These are phyloP conservation scores for Thereva nobilitata DNA, from an alignment of 2,888 invertebrate genomes.

Conservation along the genomic window DNA sequence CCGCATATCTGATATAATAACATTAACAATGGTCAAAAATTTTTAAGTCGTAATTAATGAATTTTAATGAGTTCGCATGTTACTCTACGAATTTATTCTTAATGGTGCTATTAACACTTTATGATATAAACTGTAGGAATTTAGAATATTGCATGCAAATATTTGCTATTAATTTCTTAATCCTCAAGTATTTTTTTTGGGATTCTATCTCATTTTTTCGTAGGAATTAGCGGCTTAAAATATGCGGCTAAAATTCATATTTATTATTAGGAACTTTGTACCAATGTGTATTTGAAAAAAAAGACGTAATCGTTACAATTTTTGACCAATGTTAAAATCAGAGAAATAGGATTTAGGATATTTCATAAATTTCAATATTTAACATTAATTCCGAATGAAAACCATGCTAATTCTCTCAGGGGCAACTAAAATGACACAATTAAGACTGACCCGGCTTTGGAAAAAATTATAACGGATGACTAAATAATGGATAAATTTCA, in stretches of 20 bases:
- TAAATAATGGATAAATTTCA: neutral
- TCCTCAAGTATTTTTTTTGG: no score
- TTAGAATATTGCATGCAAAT: no score
- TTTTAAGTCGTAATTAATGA: neutral
- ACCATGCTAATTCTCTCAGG: slow-evolving; percentile 30
- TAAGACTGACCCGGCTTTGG: slow-evolving; percentile 45
- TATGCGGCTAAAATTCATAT: no score
- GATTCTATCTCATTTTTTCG: no score
- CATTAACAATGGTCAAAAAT: slow-evolving; percentile 5
- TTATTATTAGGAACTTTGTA: no score
- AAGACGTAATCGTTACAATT: neutral
- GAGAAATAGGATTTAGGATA: neutral
- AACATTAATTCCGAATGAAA: neutral
- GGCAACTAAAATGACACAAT: slow-evolving; percentile 31
- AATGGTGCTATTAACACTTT: no score
- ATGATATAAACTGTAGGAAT: no score
- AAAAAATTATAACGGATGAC: slow-evolving; percentile 12
- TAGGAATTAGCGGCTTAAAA: no score
- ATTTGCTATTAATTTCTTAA: no score
- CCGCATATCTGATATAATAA: slow-evolving; percentile 6
- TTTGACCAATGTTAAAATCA: slow-evolving; percentile 21
- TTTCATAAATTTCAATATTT: slow-evolving; percentile 10
- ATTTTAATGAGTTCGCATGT: neutral
- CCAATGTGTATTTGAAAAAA: no score
- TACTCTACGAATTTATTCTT: no score